Evolutionary conservation across 2,888 invertebrate species (phyloP), one percentile per base, ranked within the genome.

Genomic region (Gibbula magus): DNA sequence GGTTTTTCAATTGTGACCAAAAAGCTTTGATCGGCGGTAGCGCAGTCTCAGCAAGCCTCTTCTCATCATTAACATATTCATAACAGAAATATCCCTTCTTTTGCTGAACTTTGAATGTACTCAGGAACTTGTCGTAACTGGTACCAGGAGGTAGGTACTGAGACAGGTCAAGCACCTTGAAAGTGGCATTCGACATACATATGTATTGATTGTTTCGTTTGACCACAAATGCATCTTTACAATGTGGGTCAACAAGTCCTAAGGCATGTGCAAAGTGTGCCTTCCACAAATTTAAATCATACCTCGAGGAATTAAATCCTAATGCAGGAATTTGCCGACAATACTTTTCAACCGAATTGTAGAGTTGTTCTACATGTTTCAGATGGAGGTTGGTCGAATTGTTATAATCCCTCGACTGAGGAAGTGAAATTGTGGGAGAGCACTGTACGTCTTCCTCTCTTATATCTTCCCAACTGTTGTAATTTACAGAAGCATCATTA

Each of bases 131-230:
- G 18, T 22, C 51, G 45, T 73, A 73, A 45, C 18, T n/a, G 18
- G 45, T 73, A 16, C 45, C 10, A n/a, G 73, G 73, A 18, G 73
- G 73, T 16, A 73, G 73, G 39, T 73, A 73, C 16, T 73, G 73
- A 13, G 29, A 16, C 22, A 73, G 18, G 29, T 73, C 73, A 8
- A 73, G 10, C 16, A 73, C 16, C 22, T 45, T 39, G 39, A 73
- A 73, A n/a, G 35, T 39, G 5, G 35, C 73, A 39, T 39, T 73
- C 35, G 22, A 13, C 1, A 73, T 20, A 39, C 73, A 73, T 22
- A 73, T n/a, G 51, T 73, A 73, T 51, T 73, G 73, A 22, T 73
- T 73, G 16, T 20, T 25, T 73, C 20, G 16, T 45, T 73, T 73
- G 7, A 73, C 13, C 3, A 73, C 39, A 10, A 73, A 45, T 13